phyloP scores from a whole-genome alignment of 2,797 vertebrate species.

The Anguilla obscura region DNA sequence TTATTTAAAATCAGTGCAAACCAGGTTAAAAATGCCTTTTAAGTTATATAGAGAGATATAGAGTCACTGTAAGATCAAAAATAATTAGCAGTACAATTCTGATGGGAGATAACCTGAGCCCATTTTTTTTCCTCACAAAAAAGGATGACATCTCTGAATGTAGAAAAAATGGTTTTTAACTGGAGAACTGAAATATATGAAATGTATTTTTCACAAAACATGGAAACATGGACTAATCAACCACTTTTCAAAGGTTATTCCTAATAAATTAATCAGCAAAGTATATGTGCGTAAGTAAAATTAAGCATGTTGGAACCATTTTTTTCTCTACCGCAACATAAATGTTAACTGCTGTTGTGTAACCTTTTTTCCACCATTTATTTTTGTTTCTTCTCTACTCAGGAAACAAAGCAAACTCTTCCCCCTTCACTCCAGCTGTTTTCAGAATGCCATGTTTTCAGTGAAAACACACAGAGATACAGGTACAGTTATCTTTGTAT shows the following conservation, averaged over 20 bases:
- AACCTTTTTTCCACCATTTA: slow-evolving; percentile 47
- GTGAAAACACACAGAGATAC: slow-evolving; percentile 57
- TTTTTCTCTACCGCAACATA: slow-evolving; percentile 46
- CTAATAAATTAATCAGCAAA: slow-evolving; percentile 39
- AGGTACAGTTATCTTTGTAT: slow-evolving; percentile 55
- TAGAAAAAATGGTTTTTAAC: neutral
- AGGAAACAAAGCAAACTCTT: slow-evolving; percentile 59
- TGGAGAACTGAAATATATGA: too few species aligned
- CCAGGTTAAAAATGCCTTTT: too few species aligned
- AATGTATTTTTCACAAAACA: neutral
- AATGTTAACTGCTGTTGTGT: slow-evolving; percentile 52
- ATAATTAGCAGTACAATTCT: neutral
- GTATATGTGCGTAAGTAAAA: slow-evolving; percentile 36
- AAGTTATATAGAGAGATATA: neutral
- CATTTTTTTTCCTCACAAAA: too few species aligned
- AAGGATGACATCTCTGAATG: neutral
- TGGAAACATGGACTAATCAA: neutral
- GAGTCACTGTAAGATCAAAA: neutral
- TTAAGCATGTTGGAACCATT: slow-evolving; percentile 24
- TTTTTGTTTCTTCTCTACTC: slow-evolving; percentile 55
- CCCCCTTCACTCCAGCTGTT: slow-evolving; percentile 36
- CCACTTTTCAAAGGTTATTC: slow-evolving; percentile 30
- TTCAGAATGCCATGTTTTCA: slow-evolving; percentile 60
- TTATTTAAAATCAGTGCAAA: too few species aligned
- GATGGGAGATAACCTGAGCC: too few species aligned